Conservation (phyloP, 2,797 vertebrate genomes). For the Tokudaia muenninki region DNA sequence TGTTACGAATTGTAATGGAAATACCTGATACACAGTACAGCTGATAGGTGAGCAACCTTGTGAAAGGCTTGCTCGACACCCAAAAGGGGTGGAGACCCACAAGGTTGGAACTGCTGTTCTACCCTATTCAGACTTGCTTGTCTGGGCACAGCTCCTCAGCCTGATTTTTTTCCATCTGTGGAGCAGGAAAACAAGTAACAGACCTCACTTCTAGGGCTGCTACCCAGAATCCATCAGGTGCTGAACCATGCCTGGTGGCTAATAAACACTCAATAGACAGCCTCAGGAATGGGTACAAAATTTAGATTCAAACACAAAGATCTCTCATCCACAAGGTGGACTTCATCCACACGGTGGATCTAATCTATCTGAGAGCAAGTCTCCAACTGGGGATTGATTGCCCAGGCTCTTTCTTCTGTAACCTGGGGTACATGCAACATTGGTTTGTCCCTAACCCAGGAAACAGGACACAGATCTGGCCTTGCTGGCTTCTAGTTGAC, state of each 20-base stretch:
- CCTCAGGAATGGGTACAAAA: background rate
- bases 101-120: background rate
- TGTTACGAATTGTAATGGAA: background rate
- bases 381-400: background rate
- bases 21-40: no score
- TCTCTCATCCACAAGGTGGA: background rate
- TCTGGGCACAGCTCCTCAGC: background rate
- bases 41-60: background rate
- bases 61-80: background rate
- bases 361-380: background rate
- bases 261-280: constrained; percentile 22
- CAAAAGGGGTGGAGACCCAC: background rate
- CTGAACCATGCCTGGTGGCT: background rate
- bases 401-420: background rate
- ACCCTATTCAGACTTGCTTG: background rate
- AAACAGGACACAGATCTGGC: no score
- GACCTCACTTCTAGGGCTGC: background rate
- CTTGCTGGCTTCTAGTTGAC: background rate
- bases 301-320: background rate
- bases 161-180: background rate
- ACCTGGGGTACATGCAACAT: background rate
- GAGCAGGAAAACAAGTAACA: background rate
- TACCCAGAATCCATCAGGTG: background rate
- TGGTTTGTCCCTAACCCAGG: background rate
- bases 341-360: background rate